Evolutionary conservation across 2,113 vertebrate genomes (phyloP).

Genomic region (Tylochromis polylepis): DNA sequence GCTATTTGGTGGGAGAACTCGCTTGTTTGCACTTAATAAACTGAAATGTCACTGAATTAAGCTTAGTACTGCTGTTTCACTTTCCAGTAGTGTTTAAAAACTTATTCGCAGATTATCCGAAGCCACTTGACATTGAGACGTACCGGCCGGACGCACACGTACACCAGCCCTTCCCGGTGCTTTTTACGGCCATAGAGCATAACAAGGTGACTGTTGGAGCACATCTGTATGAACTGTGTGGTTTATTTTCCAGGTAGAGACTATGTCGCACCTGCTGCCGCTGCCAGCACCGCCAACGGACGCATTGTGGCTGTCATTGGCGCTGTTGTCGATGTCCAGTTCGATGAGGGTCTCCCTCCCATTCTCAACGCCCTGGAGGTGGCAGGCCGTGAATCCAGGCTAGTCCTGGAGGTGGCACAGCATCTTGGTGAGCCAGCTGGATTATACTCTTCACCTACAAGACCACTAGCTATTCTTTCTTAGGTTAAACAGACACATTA

Average conservation of each 20-base stretch:
- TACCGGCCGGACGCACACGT: neutral
- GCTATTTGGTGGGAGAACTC: neutral
- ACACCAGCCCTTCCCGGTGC: too few species aligned
- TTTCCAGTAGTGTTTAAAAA: neutral
- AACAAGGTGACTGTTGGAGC: neutral
- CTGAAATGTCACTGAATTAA: neutral
- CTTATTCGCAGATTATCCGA: neutral
- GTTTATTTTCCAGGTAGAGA: constrained; percentile 76
- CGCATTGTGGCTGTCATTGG: constrained; percentile 96
- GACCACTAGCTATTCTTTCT: neutral
- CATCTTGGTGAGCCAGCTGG: constrained; percentile 82
- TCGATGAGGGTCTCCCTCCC: constrained; percentile 91
- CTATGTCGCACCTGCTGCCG: constrained; percentile 83
- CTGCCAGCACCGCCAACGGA: constrained; percentile 74
- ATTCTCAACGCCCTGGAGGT: constrained; percentile 96
- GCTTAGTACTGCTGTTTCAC: neutral
- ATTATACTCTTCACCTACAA: neutral
- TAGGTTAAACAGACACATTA: accelerated
- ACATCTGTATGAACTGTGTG: neutral
- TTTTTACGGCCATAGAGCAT: neutral
- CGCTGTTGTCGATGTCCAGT: constrained; percentile 97
- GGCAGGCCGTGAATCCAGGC: constrained; percentile 82
- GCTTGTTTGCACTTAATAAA: neutral
- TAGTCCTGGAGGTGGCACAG: constrained; percentile 96
- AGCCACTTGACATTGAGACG: constrained; percentile 3